phyloP scores from a whole-genome alignment of 2,797 vertebrate species.

The Oophaga sylvatica region DNA sequence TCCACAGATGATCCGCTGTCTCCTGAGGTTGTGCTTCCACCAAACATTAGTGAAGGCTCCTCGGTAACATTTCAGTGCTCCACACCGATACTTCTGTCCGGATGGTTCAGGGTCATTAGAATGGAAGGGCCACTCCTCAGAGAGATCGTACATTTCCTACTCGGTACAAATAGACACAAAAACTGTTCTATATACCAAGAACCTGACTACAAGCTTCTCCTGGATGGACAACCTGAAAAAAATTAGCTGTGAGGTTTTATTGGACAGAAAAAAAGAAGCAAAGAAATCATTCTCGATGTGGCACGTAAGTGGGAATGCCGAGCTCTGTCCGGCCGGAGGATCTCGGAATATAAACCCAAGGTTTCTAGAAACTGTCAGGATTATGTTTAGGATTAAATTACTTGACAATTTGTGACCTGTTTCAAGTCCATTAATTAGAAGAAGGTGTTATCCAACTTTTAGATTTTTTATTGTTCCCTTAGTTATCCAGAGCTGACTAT shows the following conservation, averaged over 20 bases:
- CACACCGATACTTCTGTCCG: constrained; percentile 70
- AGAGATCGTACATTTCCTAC: background rate
- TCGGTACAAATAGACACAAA: constrained; percentile 60
- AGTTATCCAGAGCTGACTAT: no score
- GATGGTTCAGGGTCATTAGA: background rate
- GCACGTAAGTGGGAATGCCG: constrained; percentile 66
- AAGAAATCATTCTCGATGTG: constrained; percentile 66
- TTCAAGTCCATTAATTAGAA: no score
- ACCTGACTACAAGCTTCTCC: constrained; percentile 66
- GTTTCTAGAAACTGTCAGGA: background rate
- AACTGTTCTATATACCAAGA: background rate
- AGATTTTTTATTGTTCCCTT: no score
- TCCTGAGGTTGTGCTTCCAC: background rate
- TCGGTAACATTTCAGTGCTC: constrained; percentile 67
- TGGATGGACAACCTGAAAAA: constrained; percentile 71
- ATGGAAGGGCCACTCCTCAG: constrained; percentile 68
- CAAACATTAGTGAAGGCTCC: constrained; percentile 61
- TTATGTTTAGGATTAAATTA: background rate
- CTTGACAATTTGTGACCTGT: no score
- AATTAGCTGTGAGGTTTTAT: constrained; percentile 64
- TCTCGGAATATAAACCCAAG: background rate
- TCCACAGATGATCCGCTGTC: constrained; percentile 58
- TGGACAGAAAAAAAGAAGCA: background rate
- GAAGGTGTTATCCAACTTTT: no score
- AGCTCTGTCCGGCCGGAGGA: background rate